phyloP scores from a whole-genome alignment of 2,113 vertebrate species.

The Phalacrocorax pelagicus region DNA sequence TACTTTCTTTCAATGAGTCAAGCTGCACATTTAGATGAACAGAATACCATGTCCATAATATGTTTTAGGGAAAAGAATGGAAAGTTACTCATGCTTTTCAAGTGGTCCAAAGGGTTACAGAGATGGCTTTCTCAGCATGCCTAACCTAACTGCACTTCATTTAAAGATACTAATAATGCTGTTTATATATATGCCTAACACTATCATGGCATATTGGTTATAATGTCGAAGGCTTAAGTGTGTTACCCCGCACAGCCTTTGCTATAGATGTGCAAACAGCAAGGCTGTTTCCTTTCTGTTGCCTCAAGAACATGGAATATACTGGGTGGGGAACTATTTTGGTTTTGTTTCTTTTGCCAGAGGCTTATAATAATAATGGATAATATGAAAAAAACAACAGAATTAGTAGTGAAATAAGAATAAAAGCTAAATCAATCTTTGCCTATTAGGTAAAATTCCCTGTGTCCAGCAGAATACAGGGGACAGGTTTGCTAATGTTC shows the following conservation, averaged over 20 bases:
- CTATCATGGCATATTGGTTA: neutral
- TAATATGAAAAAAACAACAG: neutral
- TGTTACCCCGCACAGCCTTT: neutral
- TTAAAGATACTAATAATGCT: neutral
- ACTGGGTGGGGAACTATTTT: neutral
- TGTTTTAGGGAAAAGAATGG: neutral
- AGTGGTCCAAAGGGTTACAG: neutral
- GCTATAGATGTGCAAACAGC: neutral
- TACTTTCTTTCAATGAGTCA: conserved; percentile 52
- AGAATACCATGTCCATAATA: neutral
- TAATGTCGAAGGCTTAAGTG: neutral
- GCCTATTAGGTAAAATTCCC: neutral
- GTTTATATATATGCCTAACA: neutral
- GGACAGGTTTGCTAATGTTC: neutral
- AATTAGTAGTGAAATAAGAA: neutral
- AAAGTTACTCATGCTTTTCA: conserved; percentile 19
- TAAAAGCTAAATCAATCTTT: neutral
- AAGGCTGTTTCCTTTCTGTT: neutral
- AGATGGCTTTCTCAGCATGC: neutral
- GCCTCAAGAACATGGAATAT: neutral
- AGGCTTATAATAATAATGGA: neutral
- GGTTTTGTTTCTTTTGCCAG: neutral
- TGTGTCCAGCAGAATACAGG: neutral
- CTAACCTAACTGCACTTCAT: neutral
- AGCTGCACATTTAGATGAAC: conserved; percentile 9